Conservation (phyloP, 2,797 vertebrate genomes). For the Erethizon dorsatum region DNA sequence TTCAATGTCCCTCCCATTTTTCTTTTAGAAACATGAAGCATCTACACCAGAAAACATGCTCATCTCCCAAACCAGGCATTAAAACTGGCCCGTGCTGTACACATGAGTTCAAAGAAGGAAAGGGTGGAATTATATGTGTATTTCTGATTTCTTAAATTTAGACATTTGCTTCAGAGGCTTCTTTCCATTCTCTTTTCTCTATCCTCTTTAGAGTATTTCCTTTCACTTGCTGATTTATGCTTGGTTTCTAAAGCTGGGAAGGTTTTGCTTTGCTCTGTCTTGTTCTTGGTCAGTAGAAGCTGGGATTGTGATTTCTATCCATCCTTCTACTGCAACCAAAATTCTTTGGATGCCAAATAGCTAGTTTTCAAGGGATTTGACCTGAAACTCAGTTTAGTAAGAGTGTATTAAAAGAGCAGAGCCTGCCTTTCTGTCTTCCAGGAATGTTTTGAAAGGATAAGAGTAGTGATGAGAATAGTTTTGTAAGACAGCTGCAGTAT, state of each 20-base stretch:
- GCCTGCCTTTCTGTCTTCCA: neutral
- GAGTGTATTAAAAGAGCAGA: conserved; percentile 58
- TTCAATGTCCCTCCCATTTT: conserved; percentile 12
- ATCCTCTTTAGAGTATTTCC: conserved; percentile 19
- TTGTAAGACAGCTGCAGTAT: conserved; percentile 32
- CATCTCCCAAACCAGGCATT: neutral
- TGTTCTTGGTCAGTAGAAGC: conserved; percentile 39
- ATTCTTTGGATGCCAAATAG: conserved; percentile 19
- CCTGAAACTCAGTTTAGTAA: conserved; percentile 60
- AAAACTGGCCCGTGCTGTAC: neutral
- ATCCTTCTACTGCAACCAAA: neutral
- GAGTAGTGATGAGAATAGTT: conserved; percentile 40
- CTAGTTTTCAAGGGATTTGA: conserved; percentile 28
- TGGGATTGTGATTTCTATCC: conserved; percentile 42
- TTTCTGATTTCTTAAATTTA: conserved; percentile 56
- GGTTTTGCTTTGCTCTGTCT: conserved; percentile 51
- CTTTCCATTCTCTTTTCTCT: conserved; percentile 44
- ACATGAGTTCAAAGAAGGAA: conserved; percentile 31
- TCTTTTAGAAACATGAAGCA: conserved; percentile 26
- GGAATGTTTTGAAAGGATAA: conserved; percentile 53
- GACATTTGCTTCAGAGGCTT: neutral
- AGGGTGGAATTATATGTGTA: neutral
- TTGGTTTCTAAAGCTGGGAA: conserved; percentile 19
- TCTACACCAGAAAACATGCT: conserved; percentile 40
- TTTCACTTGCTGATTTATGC: conserved; percentile 50